Evolutionary conservation across 2,888 invertebrate genomes (phyloP), one percentile per base, ranked within the genome.

Genomic region (Ophion costatus): DNA sequence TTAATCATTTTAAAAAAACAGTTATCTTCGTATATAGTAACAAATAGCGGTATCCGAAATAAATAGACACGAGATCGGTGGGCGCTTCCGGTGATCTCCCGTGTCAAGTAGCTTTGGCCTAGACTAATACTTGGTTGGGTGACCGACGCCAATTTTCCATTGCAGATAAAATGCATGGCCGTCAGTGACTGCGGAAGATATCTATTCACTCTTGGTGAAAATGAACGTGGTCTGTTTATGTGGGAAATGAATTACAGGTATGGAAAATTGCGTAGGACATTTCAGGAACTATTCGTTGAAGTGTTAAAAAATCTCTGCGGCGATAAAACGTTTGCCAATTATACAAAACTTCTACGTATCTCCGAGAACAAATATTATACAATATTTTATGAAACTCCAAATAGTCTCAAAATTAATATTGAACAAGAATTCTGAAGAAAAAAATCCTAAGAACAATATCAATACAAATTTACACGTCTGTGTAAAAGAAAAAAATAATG

Each of bases 221-320:
- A 94, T 9, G 95, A 96, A 88, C 92, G 93, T 14, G 94, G 94
- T 56, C 94, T 95, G 9, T 93, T 95, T 69, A 95, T 95, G 94
- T 96, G 96, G 96, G 92, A 93, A 84, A 94, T 96, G 59, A 94
- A 95, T 88, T 88, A 93, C 80, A 92, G 90, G 96, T 96, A 93
- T 91, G 92, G 29, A 57, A 29, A 66, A 29, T 61, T 64, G 20
- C 0, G 3, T 17, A n/a, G 4, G 29, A 66, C 76, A 94, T 38
- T 38, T 38, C 9, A 9, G 7, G 38, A 9, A 38, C 38, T 51
- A 17, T 17, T 17, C 14, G 17, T 17, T 51, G 0, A 2, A 14
- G 5, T 5, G 51, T 51, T 51, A 0, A 51, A 51, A 17, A 51
- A 14, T 17, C 14, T 51, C 51, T 51, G 5, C 3, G 11, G 17